Base-by-base conservation (phyloP, 2,797 vertebrate species). In the Catostomus latipinnis region DNA sequence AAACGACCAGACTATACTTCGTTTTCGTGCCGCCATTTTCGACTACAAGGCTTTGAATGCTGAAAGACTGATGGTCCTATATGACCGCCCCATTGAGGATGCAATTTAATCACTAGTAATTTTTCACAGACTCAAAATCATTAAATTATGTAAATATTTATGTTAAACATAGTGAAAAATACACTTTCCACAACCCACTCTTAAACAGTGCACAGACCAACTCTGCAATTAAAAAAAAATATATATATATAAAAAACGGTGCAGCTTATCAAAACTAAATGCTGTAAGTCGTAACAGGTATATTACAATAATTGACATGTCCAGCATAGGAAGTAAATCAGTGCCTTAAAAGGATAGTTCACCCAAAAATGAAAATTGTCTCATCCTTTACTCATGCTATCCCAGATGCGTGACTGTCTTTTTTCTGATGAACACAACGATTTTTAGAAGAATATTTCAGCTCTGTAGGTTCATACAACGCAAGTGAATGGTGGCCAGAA, bases 1-100 rank as follows among this genome's bases (percentile, higher is more conserved):
- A 78, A 88, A 91, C 1, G 85, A 74, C 91, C 91, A 93, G 4
- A 89, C 92, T 22, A 90, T 82, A 78, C 90, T 90, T 56, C 87
- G 87, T 57, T 80, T 91, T 53, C 88, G 88, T 45, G 88, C 83
- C 83, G 84, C 83, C 88, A 88, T 90, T 60, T 83, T 86, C 71
- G 68, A 53, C 16, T 4, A 58, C 61, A 52, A 45, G 70, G 18
- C 70, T 72, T 79, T 72, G 69, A 79, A 58, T 34, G 48, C 52
- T 14, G 56, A n/a, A 46, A 50, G 75, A 46, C 34, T 78, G 76
- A 62, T 22, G 43, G 68, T 50, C 50, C 34, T 54, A 46, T 63
- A 18, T 65, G 43, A 60, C 77, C 69, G 75, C 86, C 86, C 78
- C 69, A 85, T 72, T 68, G 4, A 56, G 79, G 34, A 11, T 34